These are phyloP conservation scores for Drosophila virilis DNA, from an alignment of 1,140 invertebrate species.

Conservation along the genomic window DNA sequence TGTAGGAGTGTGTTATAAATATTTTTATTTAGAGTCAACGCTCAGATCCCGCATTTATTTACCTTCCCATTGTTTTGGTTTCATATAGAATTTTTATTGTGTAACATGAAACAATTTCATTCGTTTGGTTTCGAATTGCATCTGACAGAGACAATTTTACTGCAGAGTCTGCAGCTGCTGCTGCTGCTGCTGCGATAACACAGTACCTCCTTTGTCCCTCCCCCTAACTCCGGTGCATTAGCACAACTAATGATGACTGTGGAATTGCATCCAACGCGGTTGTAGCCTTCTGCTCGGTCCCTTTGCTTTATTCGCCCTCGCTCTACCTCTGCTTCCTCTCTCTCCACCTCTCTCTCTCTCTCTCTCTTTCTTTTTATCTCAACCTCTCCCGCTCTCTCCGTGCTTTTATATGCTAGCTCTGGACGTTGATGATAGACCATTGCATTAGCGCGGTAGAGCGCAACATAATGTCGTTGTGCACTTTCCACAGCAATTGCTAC, in stretches of 20 bases:
- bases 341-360: background rate
- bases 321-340: background rate
- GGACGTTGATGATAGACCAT: conserved; percentile 61
- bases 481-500: conserved; percentile 58
- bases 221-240: conserved; percentile 48
- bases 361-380: background rate
- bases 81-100: conserved; percentile 62
- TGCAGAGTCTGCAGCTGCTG: conserved; percentile 28
- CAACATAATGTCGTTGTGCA: conserved; percentile 65
- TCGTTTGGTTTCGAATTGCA: conserved; percentile 58
- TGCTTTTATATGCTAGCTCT: conserved; percentile 48
- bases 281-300: conserved; percentile 31
- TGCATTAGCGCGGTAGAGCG: conserved; percentile 63
- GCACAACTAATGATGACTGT: conserved; percentile 65
- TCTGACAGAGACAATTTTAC: conserved; percentile 55
- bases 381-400: conserved; percentile 1
- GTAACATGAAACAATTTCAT: conserved; percentile 64
- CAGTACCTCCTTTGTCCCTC: conserved; percentile 6
- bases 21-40: conserved; percentile 59
- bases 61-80: conserved; percentile 57
- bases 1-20: conserved; percentile 30
- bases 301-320: conserved; percentile 6
- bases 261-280: conserved; percentile 54
- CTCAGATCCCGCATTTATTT: conserved; percentile 60
- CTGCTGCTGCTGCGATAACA: conserved; percentile 41